Percentiles rank a stretch among this genome's conserved stretches.
These are phyloP conservation scores for Syngnathus acus DNA, from an alignment of 2,797 vertebrate species.

Conservation along the genomic window DNA sequence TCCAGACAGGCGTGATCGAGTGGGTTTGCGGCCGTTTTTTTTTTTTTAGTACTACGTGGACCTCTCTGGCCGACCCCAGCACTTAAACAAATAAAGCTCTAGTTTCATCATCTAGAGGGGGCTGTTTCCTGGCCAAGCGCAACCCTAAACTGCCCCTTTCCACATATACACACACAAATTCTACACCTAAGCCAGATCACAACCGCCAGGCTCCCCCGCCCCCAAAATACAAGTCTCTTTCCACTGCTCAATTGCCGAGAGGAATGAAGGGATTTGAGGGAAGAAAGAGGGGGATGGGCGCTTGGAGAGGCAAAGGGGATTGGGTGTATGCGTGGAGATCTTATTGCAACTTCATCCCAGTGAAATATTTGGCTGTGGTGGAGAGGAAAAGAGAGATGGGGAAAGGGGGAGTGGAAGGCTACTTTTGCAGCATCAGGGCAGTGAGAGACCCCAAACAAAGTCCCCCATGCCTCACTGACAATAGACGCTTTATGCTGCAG, in stretches of 20 bases:
- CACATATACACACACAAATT: slow-evolving; percentile 54
- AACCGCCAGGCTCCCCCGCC: slow-evolving; percentile 42
- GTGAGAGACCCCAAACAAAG: slow-evolving; percentile 48
- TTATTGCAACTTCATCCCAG: slow-evolving; percentile 67
- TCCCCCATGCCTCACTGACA: slow-evolving; percentile 44
- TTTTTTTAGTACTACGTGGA: slow-evolving; percentile 52
- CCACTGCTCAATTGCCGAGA: slow-evolving; percentile 68
- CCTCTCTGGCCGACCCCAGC: slow-evolving; percentile 57
- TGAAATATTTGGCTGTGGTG: slow-evolving; percentile 63
- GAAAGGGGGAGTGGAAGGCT: slow-evolving; percentile 41
- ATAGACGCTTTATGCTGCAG: slow-evolving; percentile 50
- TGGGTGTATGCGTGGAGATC: slow-evolving; percentile 63
- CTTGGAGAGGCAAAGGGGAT: slow-evolving; percentile 44
- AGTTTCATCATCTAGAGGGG: slow-evolving; percentile 70
- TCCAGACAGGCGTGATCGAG: slow-evolving; percentile 42
- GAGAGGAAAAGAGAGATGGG: slow-evolving; percentile 37
- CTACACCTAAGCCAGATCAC: slow-evolving; percentile 64
- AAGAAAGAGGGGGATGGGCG: slow-evolving; percentile 74
- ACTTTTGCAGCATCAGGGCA: slow-evolving; percentile 55
- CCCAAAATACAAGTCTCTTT: slow-evolving; percentile 68
- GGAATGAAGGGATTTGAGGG: slow-evolving; percentile 72
- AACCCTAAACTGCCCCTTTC: slow-evolving; percentile 15
- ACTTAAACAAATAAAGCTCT: slow-evolving; percentile 70
- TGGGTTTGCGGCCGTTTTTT: slow-evolving; percentile 42
- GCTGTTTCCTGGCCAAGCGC: slow-evolving; percentile 64